Conservation (phyloP, 2,797 vertebrate species). For the Lepus oiostolus region DNA sequence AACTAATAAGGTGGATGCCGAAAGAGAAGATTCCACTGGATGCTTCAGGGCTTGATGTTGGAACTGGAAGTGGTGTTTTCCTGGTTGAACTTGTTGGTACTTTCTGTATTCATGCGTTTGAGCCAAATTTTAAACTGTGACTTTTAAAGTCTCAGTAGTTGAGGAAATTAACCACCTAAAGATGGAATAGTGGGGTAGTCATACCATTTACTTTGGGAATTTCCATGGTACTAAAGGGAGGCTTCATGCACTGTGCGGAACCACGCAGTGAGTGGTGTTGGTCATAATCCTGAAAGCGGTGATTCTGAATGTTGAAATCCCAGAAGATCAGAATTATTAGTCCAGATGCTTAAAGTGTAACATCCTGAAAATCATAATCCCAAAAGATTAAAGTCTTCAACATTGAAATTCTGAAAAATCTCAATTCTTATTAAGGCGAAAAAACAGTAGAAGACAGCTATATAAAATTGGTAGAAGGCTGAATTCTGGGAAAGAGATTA, state of each 20-base stretch:
- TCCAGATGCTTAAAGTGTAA: too few species aligned
- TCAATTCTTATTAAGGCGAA: neutral
- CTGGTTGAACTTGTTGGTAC: conserved; percentile 27
- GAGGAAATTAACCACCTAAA: neutral
- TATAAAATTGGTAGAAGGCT: neutral
- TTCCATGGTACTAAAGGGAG: neutral
- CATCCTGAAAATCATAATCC: neutral
- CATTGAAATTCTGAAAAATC: neutral
- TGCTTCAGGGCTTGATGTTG: too few species aligned
- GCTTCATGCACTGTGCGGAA: neutral
- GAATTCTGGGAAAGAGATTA: neutral
- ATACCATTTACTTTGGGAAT: neutral
- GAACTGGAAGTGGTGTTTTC: too few species aligned
- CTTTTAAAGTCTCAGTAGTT: neutral
- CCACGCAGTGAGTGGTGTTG: neutral
- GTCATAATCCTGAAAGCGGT: neutral
- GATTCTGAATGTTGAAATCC: neutral
- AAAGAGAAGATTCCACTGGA: too few species aligned
- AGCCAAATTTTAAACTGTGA: conserved; percentile 53
- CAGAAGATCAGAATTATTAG: neutral
- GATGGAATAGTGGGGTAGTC: conserved; percentile 3
- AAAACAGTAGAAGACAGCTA: neutral
- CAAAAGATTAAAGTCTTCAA: neutral
- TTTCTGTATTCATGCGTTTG: conserved; percentile 73
- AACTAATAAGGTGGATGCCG: too few species aligned